Conservation (phyloP, 2,797 vertebrate genomes). For the Lithobates sylvaticus region DNA sequence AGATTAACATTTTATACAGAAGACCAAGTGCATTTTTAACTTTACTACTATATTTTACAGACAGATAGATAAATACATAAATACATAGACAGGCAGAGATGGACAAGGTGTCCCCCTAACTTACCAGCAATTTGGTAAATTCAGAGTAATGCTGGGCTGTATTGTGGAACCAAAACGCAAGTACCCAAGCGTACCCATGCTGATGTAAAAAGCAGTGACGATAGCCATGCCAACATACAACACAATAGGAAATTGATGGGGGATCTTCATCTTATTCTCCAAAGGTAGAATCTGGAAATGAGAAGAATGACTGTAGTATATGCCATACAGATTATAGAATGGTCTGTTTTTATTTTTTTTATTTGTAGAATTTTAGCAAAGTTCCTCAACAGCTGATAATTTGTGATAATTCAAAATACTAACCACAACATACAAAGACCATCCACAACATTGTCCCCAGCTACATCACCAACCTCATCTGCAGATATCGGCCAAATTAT, state of each 20-base stretch:
- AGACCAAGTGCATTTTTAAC: too few relatives aligned
- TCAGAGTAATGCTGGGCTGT: slow-evolving; percentile 91
- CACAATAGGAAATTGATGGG: slow-evolving; percentile 82
- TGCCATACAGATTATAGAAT: neutral
- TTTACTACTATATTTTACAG: too few relatives aligned
- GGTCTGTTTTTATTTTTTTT: neutral
- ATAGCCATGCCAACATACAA: slow-evolving; percentile 89
- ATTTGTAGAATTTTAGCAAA: neutral
- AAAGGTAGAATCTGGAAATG: slow-evolving; percentile 88
- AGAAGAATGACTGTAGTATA: neutral
- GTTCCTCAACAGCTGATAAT: neutral
- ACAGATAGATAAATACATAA: too few relatives aligned
- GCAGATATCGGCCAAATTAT: too few relatives aligned
- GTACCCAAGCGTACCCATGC: slow-evolving; percentile 89
- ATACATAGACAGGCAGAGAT: too few relatives aligned
- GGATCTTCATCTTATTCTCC: slow-evolving; percentile 96
- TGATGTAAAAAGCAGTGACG: slow-evolving; percentile 89
- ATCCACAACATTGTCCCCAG: too few relatives aligned
- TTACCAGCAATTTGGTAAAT: slow-evolving; percentile 96
- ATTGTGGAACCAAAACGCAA: slow-evolving; percentile 86
- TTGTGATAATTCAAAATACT: too few relatives aligned
- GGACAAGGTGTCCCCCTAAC: slow-evolving; percentile 51
- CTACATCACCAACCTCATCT: too few relatives aligned
- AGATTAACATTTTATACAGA: too few relatives aligned
- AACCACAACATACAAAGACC: too few relatives aligned